Conservation (phyloP, 2,888 invertebrate species). For the Ormyrus thymus region DNA sequence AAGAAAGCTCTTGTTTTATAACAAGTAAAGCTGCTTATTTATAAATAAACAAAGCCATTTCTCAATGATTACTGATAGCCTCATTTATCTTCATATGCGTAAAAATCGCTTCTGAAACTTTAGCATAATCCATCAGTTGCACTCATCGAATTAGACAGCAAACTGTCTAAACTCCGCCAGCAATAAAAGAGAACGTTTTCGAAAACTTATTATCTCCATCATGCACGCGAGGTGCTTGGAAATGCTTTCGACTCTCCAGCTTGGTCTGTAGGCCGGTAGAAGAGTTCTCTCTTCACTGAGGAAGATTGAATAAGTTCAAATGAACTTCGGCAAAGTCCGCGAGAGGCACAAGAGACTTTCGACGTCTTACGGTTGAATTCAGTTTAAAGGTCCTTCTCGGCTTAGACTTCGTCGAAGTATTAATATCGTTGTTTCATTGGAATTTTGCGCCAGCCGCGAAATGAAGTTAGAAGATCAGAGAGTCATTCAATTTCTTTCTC, state of each 20-base stretch:
- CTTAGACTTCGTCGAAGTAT: neutral
- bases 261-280: neutral
- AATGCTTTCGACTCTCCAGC: neutral
- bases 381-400: constrained; percentile 7
- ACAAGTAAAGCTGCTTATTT: no score
- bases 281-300: neutral
- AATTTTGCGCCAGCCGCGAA: no score
- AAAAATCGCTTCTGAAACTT: no score
- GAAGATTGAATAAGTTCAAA: constrained; percentile 54
- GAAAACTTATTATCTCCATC: constrained; percentile 31
- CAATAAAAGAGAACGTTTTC: neutral
- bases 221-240: constrained; percentile 14
- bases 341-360: constrained; percentile 1
- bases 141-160: neutral
- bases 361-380: neutral
- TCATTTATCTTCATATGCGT: no score
- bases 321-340: constrained; percentile 26
- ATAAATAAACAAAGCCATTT: no score
- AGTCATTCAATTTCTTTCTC: no score
- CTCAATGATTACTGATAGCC: no score
- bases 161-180: neutral
- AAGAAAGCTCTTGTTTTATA: no score
- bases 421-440: constrained; percentile 6
- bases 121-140: neutral
- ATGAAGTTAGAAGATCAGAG: no score